A percentile compares a stretch with the other conserved stretches of the same genome.
Evolutionary conservation across 2,888 invertebrate genomes (phyloP).

Genomic region (Gymnosoma rotundatum): DNA sequence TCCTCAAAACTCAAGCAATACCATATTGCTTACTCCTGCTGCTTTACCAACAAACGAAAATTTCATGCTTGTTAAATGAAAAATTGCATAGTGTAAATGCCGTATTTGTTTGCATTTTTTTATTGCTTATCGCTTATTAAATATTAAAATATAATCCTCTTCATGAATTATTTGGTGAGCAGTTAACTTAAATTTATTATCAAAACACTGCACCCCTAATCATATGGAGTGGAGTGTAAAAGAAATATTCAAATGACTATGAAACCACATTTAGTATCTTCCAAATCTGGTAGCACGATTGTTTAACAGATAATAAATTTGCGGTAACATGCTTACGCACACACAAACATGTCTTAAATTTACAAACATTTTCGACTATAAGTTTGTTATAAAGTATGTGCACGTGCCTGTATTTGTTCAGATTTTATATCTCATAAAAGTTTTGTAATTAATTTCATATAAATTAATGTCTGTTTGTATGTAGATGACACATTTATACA

Average conservation of each 20-base stretch:
- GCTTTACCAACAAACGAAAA: too few species aligned
- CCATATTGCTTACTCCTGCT: too few species aligned
- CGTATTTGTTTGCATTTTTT: too few species aligned
- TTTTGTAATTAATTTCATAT: slow-evolving; percentile 68
- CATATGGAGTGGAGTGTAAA: too few species aligned
- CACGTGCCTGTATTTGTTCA: neutral
- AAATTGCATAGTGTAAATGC: too few species aligned
- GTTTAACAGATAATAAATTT: slow-evolving; percentile 49
- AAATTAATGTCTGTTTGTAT: slow-evolving; percentile 48
- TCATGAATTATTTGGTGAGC: too few species aligned
- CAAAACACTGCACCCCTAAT: too few species aligned
- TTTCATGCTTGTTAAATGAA: too few species aligned
- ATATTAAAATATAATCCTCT: too few species aligned
- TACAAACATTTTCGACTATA: neutral
- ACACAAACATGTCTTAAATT: neutral
- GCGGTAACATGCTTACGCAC: slow-evolving; percentile 15
- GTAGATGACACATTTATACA: slow-evolving; percentile 55
- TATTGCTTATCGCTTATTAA: too few species aligned
- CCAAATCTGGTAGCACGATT: slow-evolving; percentile 41
- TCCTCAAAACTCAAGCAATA: too few species aligned
- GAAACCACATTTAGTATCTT: slow-evolving; percentile 32
- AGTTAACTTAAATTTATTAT: too few species aligned
- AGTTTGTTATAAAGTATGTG: neutral
- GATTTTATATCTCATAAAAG: slow-evolving; percentile 37
- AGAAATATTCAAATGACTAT: neutral